Evolutionary conservation across 2,797 vertebrate species (phyloP), one percentile per base, ranked within the genome.

Genomic region (Triplophysa yarkandensis): DNA sequence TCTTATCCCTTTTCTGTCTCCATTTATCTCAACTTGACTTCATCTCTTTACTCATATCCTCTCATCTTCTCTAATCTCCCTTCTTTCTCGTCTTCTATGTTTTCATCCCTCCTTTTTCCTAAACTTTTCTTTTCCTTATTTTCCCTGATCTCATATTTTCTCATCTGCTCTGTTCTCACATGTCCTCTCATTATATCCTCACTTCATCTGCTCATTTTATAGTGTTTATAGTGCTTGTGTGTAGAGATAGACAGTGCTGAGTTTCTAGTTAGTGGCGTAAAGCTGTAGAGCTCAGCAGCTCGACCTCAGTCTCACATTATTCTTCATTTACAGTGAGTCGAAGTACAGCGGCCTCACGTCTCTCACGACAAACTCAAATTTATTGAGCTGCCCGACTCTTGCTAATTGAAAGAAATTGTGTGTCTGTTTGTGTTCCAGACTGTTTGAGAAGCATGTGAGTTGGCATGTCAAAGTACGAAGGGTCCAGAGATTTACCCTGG

Each of bases 351-450:
- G 87, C 83, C 83, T 78, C 76, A 82, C 64, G 89, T 92, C 91
- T 86, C 83, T 78, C 86, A 85, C 86, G 86, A 88, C 91, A 92
- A 92, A 93, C 91, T 90, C 83, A 89, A 93, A 93, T 92, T 86
- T 91, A 92, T 93, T 90, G 91, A 88, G 84, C 83, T 71, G 83
- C 85, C 88, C 86, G 81, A 83, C 82, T 85, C 16, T 43, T 85
- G 87, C 90, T 93, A 93, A 93, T 92, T 93, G 91, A 93, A 93
- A 93, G 92, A 92, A 92, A 93, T 92, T 91, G 91, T 89, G 86
- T 93, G 91, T 92, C 92, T 90, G 86, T 88, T 92, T 86, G 85
- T 80, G 85, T 91, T 90, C 82, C 81, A 84, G 85, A 82, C 80
- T 68, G 80, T 82, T 77, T 86, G 84, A 80, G 81, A 71, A 72